phyloP scores from a whole-genome alignment of 2,888 invertebrate genomes.

The Lutraria lutraria region DNA sequence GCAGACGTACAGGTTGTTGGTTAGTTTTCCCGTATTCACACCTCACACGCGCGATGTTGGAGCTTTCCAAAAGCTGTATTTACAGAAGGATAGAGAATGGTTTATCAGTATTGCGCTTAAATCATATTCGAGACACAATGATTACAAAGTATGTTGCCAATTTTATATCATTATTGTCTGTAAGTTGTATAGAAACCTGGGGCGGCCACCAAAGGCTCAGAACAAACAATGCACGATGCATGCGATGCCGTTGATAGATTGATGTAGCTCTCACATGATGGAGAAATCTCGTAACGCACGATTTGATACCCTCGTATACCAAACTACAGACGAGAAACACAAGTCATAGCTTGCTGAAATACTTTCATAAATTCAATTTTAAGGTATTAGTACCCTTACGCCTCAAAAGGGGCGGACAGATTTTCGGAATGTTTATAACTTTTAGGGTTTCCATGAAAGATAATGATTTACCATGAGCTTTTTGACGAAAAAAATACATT shows the following conservation, averaged over 20 bases:
- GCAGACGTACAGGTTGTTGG: background rate
- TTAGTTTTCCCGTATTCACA: constrained; percentile 28
- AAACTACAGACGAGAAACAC: background rate
- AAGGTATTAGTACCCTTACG: too few relatives aligned
- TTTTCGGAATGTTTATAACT: too few relatives aligned
- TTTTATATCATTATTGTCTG: constrained; percentile 22
- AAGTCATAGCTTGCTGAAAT: background rate
- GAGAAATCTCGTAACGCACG: background rate
- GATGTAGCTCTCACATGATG: background rate
- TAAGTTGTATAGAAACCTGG: background rate
- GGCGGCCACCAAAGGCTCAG: background rate
- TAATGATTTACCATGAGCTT: too few relatives aligned
- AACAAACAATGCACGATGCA: background rate
- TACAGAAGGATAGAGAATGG: constrained; percentile 17
- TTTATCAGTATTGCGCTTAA: constrained; percentile 40
- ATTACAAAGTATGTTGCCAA: constrained; percentile 34
- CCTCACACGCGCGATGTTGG: constrained; percentile 43
- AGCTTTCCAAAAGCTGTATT: constrained; percentile 49
- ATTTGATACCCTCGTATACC: constrained; percentile 6
- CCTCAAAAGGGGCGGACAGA: too few relatives aligned
- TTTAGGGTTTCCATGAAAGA: too few relatives aligned
- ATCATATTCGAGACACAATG: constrained; percentile 38
- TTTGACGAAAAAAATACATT: too few relatives aligned
- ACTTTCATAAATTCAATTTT: too few relatives aligned
- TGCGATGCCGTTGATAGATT: constrained; percentile 3